Conservation (phyloP, 2,797 vertebrate genomes). For the Cryptoprocta ferox region DNA sequence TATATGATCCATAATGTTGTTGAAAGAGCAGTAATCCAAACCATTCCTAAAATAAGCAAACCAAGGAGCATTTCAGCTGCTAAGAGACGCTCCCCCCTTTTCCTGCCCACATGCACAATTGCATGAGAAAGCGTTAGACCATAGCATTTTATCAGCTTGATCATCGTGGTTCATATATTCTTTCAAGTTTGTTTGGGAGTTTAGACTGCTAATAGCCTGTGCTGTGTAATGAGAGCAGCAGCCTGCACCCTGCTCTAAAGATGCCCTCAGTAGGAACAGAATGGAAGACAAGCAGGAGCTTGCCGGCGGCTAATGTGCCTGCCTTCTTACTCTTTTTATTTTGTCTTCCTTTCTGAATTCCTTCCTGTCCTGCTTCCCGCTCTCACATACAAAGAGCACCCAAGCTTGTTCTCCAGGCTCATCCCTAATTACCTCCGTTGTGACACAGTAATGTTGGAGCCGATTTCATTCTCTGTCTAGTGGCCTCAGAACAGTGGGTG, state of each 20-base stretch:
- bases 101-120: slow-evolving; percentile 53
- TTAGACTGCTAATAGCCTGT: slow-evolving; percentile 80
- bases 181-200: slow-evolving; percentile 81
- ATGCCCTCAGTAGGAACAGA: slow-evolving; percentile 62
- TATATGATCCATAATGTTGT: slow-evolving; percentile 41
- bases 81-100: slow-evolving; percentile 55
- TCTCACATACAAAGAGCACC: slow-evolving; percentile 43
- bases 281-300: slow-evolving; percentile 52
- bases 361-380: slow-evolving; percentile 58
- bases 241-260: slow-evolving; percentile 73
- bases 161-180: slow-evolving; percentile 79
- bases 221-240: slow-evolving; percentile 72
- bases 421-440: neutral
- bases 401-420: slow-evolving; percentile 2
- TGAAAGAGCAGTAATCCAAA: slow-evolving; percentile 44
- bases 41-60: slow-evolving; percentile 57
- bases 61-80: slow-evolving; percentile 61
- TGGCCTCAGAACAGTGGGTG: slow-evolving; percentile 67
- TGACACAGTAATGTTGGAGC: slow-evolving; percentile 38
- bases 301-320: slow-evolving; percentile 58
- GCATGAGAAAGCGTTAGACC: slow-evolving; percentile 73
- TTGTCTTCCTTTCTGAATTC: slow-evolving; percentile 54
- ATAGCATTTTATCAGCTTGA: slow-evolving; percentile 79
- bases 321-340: slow-evolving; percentile 43
- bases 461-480: slow-evolving; percentile 44